A percentile compares a stretch with the other conserved stretches of the same genome.
These are phyloP conservation scores for Thymallus thymallus DNA, from an alignment of 2,113 vertebrate genomes.

Conservation along the genomic window DNA sequence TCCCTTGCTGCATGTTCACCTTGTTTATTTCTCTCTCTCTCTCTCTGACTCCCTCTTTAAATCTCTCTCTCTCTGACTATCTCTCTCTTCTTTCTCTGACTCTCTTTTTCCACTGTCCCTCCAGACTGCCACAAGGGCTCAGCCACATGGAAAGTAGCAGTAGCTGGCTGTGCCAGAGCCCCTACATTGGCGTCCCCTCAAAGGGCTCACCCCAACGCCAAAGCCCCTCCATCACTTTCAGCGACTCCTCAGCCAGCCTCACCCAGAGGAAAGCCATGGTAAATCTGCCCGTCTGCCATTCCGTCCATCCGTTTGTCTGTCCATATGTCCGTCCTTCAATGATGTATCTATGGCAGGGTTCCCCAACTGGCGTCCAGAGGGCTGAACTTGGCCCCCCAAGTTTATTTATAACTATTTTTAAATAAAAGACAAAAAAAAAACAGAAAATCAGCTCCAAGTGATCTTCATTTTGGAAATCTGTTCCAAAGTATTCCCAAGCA, in stretches of 20 bases:
- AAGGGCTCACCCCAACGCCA: conserved; percentile 59
- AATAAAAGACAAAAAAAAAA: too few species aligned
- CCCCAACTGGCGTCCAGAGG: too few species aligned
- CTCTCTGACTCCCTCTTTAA: background rate
- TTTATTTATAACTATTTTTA: too few species aligned
- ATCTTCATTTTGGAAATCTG: too few species aligned
- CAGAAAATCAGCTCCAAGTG: too few species aligned
- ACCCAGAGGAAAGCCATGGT: conserved; percentile 84
- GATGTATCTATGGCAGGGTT: too few species aligned
- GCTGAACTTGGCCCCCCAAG: too few species aligned
- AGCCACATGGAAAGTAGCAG: conserved; percentile 68
- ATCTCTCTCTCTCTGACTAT: background rate
- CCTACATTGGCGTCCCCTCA: conserved; percentile 62
- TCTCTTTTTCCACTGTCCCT: conserved; percentile 9
- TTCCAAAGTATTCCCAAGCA: too few species aligned
- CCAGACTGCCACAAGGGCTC: conserved; percentile 59
- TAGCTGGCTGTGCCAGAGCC: conserved; percentile 68
- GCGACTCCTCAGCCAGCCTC: conserved; percentile 71
- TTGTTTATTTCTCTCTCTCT: background rate
- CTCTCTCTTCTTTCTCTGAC: background rate
- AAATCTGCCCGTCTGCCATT: conserved; percentile 1
- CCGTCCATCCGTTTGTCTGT: background rate
- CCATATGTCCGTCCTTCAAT: background rate
- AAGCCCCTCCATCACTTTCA: conserved; percentile 68
- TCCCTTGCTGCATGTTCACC: background rate